phyloP scores from a whole-genome alignment of 2,113 vertebrate species.

The Collichthys lucidus region DNA sequence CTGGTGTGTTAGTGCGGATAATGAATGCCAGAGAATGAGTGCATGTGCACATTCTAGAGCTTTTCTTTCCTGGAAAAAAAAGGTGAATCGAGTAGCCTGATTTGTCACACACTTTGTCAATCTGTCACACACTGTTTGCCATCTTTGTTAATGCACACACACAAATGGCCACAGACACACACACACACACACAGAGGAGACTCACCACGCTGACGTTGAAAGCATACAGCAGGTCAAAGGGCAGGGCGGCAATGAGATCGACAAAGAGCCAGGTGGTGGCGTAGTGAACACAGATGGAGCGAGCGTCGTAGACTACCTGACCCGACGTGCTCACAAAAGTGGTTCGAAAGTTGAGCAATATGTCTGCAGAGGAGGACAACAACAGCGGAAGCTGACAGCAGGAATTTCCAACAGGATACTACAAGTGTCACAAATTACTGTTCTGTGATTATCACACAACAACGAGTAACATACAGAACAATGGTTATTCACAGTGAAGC shows the following conservation, averaged over 20 bases:
- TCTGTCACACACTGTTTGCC: not conserved
- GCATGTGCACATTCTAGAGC: not conserved
- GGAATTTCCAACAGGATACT: not conserved
- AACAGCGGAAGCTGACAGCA: slow-evolving; percentile 10
- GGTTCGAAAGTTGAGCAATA: slow-evolving; percentile 87
- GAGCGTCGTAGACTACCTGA: slow-evolving; percentile 88
- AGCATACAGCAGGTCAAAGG: slow-evolving; percentile 88
- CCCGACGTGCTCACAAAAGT: slow-evolving; percentile 89
- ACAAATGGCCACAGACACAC: slow-evolving; percentile 19
- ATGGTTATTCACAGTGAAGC: not conserved
- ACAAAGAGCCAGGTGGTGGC: slow-evolving; percentile 90
- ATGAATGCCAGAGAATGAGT: slow-evolving; percentile 4
- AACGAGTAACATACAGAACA: not conserved
- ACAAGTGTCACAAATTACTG: not conserved
- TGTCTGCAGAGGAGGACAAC: slow-evolving; percentile 77
- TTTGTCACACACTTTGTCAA: not conserved
- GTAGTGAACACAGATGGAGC: slow-evolving; percentile 88
- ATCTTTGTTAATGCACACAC: not conserved
- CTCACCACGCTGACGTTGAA: slow-evolving; percentile 89
- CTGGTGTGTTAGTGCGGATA: not conserved
- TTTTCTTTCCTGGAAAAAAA: not conserved
- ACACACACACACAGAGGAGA: slow-evolving; percentile 7
- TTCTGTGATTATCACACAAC: not conserved
- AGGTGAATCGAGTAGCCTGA: not conserved
- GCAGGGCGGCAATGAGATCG: slow-evolving; percentile 87